Percentiles rank a stretch among this genome's conserved stretches.
Evolutionary conservation across 2,113 vertebrate genomes (phyloP).

Genomic region (Promerops cafer): DNA sequence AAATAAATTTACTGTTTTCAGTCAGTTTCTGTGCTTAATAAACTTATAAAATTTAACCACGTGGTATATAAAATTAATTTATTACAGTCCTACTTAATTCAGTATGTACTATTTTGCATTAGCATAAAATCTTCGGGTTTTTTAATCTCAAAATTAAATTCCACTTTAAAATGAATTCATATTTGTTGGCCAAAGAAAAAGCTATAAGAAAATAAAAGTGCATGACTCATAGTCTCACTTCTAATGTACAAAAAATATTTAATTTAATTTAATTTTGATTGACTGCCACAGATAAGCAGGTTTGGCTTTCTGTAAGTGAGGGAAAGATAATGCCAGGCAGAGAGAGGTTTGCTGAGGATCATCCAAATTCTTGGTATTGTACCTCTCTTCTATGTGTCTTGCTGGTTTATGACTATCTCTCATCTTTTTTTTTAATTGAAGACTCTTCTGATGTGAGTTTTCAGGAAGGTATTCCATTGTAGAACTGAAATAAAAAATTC

Average conservation of each 20-base stretch:
- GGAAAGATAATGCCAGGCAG: background rate
- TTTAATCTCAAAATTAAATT: background rate
- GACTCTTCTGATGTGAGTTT: background rate
- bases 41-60: background rate
- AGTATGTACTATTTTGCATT: background rate
- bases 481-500: background rate
- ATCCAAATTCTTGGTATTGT: background rate
- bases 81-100: background rate
- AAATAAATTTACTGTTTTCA: background rate
- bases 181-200: background rate
- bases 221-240: background rate
- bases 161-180: background rate
- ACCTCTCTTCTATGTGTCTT: background rate
- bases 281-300: background rate
- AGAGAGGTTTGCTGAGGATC: background rate
- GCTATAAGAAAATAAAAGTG: background rate
- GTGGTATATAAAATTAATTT: background rate
- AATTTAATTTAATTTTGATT: background rate
- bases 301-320: background rate
- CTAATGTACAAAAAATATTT: background rate
- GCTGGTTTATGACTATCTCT: background rate
- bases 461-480: background rate
- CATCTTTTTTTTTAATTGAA: background rate
- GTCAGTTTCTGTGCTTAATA: background rate
- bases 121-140: background rate